Conservation (phyloP, 2,113 vertebrate genomes). For the Verasper variegatus region DNA sequence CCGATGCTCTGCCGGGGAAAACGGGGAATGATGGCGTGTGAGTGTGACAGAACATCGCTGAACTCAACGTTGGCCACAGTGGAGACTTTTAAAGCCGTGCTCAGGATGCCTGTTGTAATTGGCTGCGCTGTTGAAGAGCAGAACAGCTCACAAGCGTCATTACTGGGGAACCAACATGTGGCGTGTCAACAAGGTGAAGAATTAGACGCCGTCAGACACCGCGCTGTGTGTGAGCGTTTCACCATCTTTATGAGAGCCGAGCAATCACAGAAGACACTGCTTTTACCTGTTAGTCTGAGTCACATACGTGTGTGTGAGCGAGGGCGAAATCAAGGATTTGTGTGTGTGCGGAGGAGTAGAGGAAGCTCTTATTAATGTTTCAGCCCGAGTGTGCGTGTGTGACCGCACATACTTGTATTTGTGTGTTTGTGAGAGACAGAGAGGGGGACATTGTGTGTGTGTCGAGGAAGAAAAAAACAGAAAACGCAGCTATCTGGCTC, state of each 20-base stretch:
- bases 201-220: constrained; percentile 38
- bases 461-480: constrained; percentile 26
- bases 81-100: constrained; percentile 24
- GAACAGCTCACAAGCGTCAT: constrained; percentile 57
- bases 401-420: constrained; percentile 29
- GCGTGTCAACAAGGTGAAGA: constrained; percentile 55
- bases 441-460: constrained; percentile 31
- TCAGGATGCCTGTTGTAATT: constrained; percentile 64
- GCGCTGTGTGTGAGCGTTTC: constrained; percentile 11
- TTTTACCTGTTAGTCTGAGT: constrained; percentile 29
- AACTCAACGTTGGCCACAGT: constrained; percentile 28
- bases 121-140: constrained; percentile 52
- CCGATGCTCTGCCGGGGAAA: constrained; percentile 2
- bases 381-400: constrained; percentile 1
- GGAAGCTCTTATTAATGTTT: constrained; percentile 39
- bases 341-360: constrained; percentile 4
- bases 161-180: constrained; percentile 50
- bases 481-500: constrained; percentile 39
- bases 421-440: constrained; percentile 42
- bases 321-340: not conserved
- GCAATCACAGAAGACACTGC: not conserved
- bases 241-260: constrained; percentile 8
- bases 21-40: constrained; percentile 14
- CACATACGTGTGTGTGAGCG: constrained; percentile 17
- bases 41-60: constrained; percentile 40